These are phyloP conservation scores for Congeria kusceri DNA, from an alignment of 2,888 invertebrate genomes.

Conservation along the genomic window DNA sequence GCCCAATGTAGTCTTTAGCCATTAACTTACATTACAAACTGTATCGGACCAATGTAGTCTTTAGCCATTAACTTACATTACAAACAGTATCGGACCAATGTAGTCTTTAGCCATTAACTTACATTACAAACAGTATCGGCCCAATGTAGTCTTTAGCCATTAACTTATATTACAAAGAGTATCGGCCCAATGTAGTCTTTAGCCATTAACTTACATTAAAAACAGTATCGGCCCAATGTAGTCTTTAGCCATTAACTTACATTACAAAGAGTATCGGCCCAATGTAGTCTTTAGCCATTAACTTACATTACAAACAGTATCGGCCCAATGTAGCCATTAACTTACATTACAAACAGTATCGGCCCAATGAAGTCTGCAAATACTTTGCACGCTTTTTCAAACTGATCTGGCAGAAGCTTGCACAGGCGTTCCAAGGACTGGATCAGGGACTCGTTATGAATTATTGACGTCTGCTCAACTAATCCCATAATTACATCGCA, in stretches of 20 bases:
- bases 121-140: no score
- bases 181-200: no score
- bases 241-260: no score
- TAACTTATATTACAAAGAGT: no score
- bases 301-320: no score
- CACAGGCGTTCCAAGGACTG: slow-evolving; percentile 74
- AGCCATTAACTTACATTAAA: no score
- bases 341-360: slow-evolving; percentile 71
- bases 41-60: no score
- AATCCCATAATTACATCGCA: slow-evolving; percentile 77
- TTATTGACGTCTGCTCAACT: slow-evolving; percentile 76
- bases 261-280: slow-evolving; percentile 51
- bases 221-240: no score
- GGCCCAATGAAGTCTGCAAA: slow-evolving; percentile 72
- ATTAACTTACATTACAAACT: slow-evolving; percentile 77
- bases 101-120: no score
- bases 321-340: neutral
- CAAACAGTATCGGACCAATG: slow-evolving; percentile 65
- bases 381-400: slow-evolving; percentile 68
- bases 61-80: slow-evolving; percentile 62
- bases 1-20: slow-evolving; percentile 71
- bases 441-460: slow-evolving; percentile 77
- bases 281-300: slow-evolving; percentile 70
- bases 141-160: no score
- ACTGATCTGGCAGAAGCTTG: slow-evolving; percentile 67